These are phyloP conservation scores for Oryzias melastigma DNA, from an alignment of 2,113 vertebrate genomes.

Conservation along the genomic window DNA sequence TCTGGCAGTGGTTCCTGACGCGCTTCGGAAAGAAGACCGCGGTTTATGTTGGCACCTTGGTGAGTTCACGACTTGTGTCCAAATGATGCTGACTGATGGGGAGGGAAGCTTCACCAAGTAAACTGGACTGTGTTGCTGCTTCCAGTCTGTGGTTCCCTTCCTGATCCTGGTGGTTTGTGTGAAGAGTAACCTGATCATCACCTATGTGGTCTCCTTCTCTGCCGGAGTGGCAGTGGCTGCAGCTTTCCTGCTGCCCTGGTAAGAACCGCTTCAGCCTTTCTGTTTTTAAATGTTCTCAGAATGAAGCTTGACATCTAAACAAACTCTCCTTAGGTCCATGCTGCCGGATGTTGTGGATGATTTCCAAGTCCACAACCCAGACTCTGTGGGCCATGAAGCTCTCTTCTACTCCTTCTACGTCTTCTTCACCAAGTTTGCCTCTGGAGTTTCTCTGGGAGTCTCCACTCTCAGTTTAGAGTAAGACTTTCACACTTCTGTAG, in stretches of 20 bases:
- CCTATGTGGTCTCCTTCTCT: conserved; percentile 85
- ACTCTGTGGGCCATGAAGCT: conserved; percentile 85
- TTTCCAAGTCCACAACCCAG: conserved; percentile 89
- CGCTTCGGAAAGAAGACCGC: conserved; percentile 94
- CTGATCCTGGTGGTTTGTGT: conserved; percentile 84
- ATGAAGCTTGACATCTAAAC: background rate
- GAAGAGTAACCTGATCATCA: conserved; percentile 84
- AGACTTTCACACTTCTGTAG: conserved; percentile 53
- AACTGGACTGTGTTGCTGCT: conserved; percentile 1
- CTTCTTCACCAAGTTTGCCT: conserved; percentile 98
- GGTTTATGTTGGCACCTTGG: conserved; percentile 87
- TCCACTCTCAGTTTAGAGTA: conserved; percentile 97
- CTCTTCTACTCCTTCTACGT: conserved; percentile 99
- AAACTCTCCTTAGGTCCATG: conserved; percentile 88
- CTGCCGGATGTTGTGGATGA: conserved; percentile 93
- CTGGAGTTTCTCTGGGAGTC: conserved; percentile 92
- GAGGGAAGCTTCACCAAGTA: background rate
- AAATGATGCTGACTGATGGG: conserved; percentile 2
- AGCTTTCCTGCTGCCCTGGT: conserved; percentile 95
- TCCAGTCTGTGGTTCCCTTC: conserved; percentile 90
- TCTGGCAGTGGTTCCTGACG: conserved; percentile 98
- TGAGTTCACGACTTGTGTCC: conserved; percentile 66
- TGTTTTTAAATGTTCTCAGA: fast-evolving
- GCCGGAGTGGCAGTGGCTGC: conserved; percentile 89
- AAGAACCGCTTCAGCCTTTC: conserved; percentile 25